Percentiles rank a stretch among this genome's conserved stretches.
phyloP scores from a whole-genome alignment of 2,797 vertebrate genomes.

The Chaetodon trifasciatus region DNA sequence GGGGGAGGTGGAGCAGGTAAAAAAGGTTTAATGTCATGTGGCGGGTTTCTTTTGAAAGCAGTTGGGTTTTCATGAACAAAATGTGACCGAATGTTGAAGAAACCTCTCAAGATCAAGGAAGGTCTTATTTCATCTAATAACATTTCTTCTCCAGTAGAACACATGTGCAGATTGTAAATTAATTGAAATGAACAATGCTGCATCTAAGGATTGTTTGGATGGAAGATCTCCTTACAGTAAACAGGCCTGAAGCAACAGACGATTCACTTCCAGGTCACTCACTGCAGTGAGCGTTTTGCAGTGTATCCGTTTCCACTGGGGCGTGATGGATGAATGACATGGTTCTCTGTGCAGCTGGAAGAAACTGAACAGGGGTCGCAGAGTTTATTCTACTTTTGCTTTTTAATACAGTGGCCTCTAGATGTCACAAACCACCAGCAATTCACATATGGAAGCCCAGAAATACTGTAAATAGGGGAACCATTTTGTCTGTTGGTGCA shows the following conservation, averaged over 20 bases:
- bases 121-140: too few species aligned
- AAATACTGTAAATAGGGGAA: not conserved
- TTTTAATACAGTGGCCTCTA: constrained; percentile 22
- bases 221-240: not conserved
- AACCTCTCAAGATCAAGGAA: too few species aligned
- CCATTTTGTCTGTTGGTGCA: not conserved
- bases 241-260: constrained; percentile 25
- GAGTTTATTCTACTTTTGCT: constrained; percentile 3
- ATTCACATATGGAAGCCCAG: constrained; percentile 2
- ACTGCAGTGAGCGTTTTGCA: constrained; percentile 9
- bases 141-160: not conserved
- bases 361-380: constrained; percentile 26
- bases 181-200: not conserved
- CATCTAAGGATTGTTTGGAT: not conserved
- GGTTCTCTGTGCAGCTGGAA: constrained; percentile 23
- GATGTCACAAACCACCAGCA: constrained; percentile 31
- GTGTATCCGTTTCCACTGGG: constrained; percentile 17
- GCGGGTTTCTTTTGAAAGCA: too few species aligned
- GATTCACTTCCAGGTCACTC: constrained; percentile 46
- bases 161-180: not conserved
- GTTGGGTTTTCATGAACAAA: too few species aligned
- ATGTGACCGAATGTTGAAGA: too few species aligned
- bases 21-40: not conserved
- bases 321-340: constrained; percentile 8
- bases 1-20: constrained; percentile 95